Evolutionary conservation across 2,113 vertebrate genomes (phyloP), one percentile per base, ranked within the genome.

Genomic region (Odocoileus hemionus): DNA sequence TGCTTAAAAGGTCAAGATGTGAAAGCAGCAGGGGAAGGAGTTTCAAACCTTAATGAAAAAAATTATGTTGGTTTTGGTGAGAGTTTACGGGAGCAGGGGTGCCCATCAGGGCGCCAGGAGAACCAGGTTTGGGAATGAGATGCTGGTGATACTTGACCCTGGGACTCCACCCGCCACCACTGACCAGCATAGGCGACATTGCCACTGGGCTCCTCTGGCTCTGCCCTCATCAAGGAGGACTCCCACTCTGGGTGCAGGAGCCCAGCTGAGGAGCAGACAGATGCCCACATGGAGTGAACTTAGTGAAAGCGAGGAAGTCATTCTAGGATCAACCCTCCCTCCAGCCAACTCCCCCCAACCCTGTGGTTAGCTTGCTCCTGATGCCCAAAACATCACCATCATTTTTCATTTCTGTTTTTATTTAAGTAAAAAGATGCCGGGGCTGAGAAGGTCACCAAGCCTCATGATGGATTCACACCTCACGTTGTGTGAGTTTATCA

Each of bases 301-400:
- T 12, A n/a, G 47, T 1, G 3, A 12, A 23, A 82, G 58, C 25
- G 5, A 83, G 76, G 43, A 70, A 47, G 50, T 13, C 25, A 2
- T 25, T 60, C 76, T 17, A 1, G 39, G 39, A 16, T 39, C 39
- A 12, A 7, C 25, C 11, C n/a, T 61, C 16, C 55, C 47, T 7
- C 1, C 3, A 2, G 19, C 19, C 21, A 43, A 55, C n/a, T 61
- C 45, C 45, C 13, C 7, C 19, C 50, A 11, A 26, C 79, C 60
- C 50, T 26, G 19, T 10, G 10, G 21, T 47, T 86, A 30, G 76
- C 25, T 78, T 57, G 28, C 6, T 5, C 5, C 33, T 14, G 25
- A 43, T 7, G 36, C 36, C n/a, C 2, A 5, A 28, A n/a, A 1
- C n/a, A 11, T 50, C 39, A 12, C 43, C 43, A 1, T 5, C 3